These are phyloP conservation scores for Grus americana DNA, from an alignment of 2,113 vertebrate species.

Conservation along the genomic window DNA sequence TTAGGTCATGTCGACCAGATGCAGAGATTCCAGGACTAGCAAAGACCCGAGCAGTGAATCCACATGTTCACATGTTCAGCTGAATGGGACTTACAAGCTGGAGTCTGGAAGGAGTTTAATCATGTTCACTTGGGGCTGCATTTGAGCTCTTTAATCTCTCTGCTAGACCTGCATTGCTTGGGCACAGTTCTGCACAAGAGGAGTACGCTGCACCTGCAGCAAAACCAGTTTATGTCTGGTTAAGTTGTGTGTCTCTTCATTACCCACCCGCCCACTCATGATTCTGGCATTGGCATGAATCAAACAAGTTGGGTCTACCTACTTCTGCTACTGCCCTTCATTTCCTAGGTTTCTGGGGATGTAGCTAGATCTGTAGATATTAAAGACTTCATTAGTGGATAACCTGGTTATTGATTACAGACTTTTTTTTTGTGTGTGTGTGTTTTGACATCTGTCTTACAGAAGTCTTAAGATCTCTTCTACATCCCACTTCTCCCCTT, in stretches of 20 bases:
- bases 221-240: not conserved
- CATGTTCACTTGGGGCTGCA: not conserved
- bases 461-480: not conserved
- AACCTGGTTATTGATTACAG: not conserved
- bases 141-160: not conserved
- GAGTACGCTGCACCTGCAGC: not conserved
- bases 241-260: not conserved
- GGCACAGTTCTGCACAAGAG: not conserved
- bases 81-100: not conserved
- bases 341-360: not conserved
- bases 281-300: not conserved
- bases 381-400: not conserved
- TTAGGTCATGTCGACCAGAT: conserved; percentile 41
- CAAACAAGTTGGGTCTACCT: not conserved
- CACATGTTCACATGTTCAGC: not conserved
- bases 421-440: not conserved
- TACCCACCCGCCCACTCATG: not conserved
- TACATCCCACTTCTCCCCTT: not conserved
- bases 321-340: not conserved
- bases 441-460: not conserved
- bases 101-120: not conserved
- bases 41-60: not conserved
- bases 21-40: conserved; percentile 1
- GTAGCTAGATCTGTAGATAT: not conserved
- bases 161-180: not conserved